Evolutionary conservation across 2,113 vertebrate species (phyloP).

Genomic region (Vimba vimba): DNA sequence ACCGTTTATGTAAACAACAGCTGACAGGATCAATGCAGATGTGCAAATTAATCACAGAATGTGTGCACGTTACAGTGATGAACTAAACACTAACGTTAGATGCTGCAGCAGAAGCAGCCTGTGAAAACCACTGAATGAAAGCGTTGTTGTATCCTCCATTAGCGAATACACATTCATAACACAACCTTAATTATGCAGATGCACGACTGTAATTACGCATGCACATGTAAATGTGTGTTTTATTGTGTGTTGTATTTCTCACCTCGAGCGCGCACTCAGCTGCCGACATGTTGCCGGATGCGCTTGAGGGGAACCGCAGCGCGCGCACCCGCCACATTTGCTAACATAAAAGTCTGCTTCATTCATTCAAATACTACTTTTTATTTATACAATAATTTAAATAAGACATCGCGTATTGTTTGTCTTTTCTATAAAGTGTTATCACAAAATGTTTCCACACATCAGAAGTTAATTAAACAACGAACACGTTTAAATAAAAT

Average conservation of each 20-base stretch:
- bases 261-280: constrained; percentile 33
- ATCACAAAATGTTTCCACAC: not conserved
- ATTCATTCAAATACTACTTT: not conserved
- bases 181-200: not conserved
- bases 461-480: not conserved
- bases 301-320: not conserved
- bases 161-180: not conserved
- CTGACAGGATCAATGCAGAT: not conserved
- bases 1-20: not conserved
- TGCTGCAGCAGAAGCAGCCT: not conserved
- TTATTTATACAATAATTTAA: not conserved
- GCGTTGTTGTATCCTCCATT: not conserved
- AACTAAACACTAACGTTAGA: not conserved
- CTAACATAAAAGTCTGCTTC: constrained; percentile 4
- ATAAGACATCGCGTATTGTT: too few relatives aligned
- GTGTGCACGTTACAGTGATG: not conserved
- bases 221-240: not conserved
- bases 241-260: constrained; percentile 29
- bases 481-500: not conserved
- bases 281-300: constrained; percentile 36
- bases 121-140: not conserved
- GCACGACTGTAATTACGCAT: not conserved
- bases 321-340: not conserved
- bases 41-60: not conserved
- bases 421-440: not conserved